Percentiles rank a stretch among this genome's conserved stretches.
These are phyloP conservation scores for Phalangium opilio DNA, from an alignment of 2,888 invertebrate species.

Conservation along the genomic window DNA sequence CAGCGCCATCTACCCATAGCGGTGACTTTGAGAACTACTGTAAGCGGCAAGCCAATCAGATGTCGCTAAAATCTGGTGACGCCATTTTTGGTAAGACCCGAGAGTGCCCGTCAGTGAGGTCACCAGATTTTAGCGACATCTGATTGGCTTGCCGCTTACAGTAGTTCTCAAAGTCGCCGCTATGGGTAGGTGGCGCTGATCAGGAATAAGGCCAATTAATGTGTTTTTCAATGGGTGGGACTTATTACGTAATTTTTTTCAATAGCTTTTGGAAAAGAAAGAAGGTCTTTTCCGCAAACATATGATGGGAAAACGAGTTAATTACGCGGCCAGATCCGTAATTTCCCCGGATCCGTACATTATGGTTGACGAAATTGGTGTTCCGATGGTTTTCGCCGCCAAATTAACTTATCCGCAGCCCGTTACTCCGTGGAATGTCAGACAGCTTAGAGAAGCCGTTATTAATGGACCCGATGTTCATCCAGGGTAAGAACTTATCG, in stretches of 20 bases:
- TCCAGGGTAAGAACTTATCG: slow-evolving; percentile 58
- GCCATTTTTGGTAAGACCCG: no score
- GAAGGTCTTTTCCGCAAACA: slow-evolving; percentile 87
- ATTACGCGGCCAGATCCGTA: slow-evolving; percentile 91
- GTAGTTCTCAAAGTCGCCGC: no score
- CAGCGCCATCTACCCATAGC: no score
- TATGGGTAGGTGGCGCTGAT: no score
- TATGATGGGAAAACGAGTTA: slow-evolving; percentile 99
- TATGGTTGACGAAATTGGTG: slow-evolving; percentile 87
- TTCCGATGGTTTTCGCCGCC: slow-evolving; percentile 85
- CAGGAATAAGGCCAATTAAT: no score
- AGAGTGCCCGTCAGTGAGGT: no score
- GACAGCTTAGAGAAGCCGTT: slow-evolving; percentile 66
- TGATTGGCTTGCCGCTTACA: not conserved
- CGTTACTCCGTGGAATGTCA: slow-evolving; percentile 84
- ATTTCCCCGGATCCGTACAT: slow-evolving; percentile 98
- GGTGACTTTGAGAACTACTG: no score
- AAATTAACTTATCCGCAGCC: slow-evolving; percentile 84
- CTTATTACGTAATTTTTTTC: no score
- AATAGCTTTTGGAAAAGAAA: slow-evolving; percentile 76
- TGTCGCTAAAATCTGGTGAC: no score
- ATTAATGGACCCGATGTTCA: slow-evolving; percentile 79
- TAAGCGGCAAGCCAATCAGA: no score
- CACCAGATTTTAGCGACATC: no score
- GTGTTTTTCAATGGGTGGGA: no score